A percentile compares a stretch with the other conserved stretches of the same genome.
Conservation (phyloP, 2,888 invertebrate species). For the Rotaria socialis region DNA sequence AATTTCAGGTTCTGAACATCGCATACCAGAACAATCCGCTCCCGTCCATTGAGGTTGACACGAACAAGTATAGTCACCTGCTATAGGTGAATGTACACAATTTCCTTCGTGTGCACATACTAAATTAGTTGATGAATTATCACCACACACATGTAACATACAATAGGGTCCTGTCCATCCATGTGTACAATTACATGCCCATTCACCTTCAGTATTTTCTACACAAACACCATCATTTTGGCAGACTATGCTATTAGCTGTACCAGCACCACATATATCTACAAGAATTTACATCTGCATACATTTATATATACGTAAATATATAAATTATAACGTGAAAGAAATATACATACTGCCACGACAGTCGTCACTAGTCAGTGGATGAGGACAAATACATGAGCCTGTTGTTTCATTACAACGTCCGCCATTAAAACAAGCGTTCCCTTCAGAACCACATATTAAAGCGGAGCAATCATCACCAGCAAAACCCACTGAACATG, state of each 20-base stretch:
- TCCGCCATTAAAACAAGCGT: not conserved
- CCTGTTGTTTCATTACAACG: not conserved
- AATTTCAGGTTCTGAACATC: not conserved
- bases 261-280: conserved; percentile 1
- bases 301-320: not conserved
- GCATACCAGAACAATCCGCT: not conserved
- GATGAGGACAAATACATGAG: not conserved
- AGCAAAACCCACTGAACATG: not conserved
- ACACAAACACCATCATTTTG: not conserved
- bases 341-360: not conserved
- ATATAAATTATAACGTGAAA: not conserved
- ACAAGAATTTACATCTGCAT: not conserved
- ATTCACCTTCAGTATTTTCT: not conserved
- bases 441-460: not conserved
- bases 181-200: not conserved
- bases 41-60: conserved; percentile 10
- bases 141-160: not conserved
- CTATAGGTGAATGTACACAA: not conserved
- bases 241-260: not conserved
- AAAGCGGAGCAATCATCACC: not conserved
- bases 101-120: not conserved
- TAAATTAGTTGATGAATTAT: not conserved
- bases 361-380: not conserved
- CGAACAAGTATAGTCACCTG: not conserved
- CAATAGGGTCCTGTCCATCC: conserved; percentile 21